Conservation (phyloP, 2,797 vertebrate species). For the Enteromius anoplus region DNA sequence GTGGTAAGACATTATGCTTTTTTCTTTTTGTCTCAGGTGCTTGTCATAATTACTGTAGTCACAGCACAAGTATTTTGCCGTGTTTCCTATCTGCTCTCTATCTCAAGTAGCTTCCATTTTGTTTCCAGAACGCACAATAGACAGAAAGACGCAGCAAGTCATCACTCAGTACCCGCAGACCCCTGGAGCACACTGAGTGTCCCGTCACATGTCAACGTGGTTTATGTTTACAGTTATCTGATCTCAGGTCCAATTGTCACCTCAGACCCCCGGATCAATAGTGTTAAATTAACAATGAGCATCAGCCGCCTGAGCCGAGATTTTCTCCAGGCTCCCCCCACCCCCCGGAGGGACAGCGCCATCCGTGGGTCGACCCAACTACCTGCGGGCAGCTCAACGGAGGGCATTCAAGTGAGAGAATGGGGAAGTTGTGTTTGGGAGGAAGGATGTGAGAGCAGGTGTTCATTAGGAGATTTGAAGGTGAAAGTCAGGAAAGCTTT, state of each 20-base stretch:
- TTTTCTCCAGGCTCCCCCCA: slow-evolving; percentile 17
- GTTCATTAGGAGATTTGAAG: slow-evolving; percentile 73
- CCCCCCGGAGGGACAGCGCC: slow-evolving; percentile 24
- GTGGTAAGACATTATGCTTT: not conserved
- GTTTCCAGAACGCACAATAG: slow-evolving; percentile 2
- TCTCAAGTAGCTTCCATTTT: slow-evolving; percentile 18
- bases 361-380: slow-evolving; percentile 43
- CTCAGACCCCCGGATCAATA: slow-evolving; percentile 73
- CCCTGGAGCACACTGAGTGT: slow-evolving; percentile 25
- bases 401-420: slow-evolving; percentile 16
- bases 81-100: not conserved
- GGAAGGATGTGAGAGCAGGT: slow-evolving; percentile 31
- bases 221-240: slow-evolving; percentile 71
- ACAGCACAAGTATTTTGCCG: not conserved
- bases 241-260: slow-evolving; percentile 75
- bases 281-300: slow-evolving; percentile 77
- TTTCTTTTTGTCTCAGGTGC: not conserved
- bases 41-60: not conserved
- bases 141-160: slow-evolving; percentile 32
- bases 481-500: slow-evolving; percentile 70
- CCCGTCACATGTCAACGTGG: slow-evolving; percentile 58
- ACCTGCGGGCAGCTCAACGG: slow-evolving; percentile 18
- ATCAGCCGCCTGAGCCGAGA: slow-evolving; percentile 54
- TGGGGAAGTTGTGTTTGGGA: slow-evolving; percentile 37
- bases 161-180: slow-evolving; percentile 24